Conservation (phyloP, 2,797 vertebrate species). For the Vireo griseus region DNA sequence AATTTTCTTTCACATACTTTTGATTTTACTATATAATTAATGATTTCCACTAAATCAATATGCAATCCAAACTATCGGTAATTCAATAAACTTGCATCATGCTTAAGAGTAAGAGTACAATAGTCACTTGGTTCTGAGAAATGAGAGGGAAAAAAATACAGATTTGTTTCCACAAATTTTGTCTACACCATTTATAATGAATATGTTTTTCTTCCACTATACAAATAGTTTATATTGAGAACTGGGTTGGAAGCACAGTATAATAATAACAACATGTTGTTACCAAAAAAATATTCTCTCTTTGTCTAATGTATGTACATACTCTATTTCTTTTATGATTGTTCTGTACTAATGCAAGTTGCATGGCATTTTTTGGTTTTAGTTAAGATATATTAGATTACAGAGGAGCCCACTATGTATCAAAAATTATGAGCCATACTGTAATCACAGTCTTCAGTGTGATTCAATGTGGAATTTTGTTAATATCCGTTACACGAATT, state of each 20-base stretch:
- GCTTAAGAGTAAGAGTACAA: not conserved
- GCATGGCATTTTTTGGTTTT: slow-evolving; percentile 28
- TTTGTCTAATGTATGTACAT: slow-evolving; percentile 26
- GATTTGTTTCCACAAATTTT: slow-evolving; percentile 31
- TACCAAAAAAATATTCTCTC: not conserved
- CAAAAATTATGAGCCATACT: not conserved
- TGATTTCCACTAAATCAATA: not conserved
- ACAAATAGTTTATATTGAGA: slow-evolving; percentile 42
- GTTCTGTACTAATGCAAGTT: not conserved
- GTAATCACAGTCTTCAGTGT: slow-evolving; percentile 25
- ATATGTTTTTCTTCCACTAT: slow-evolving; percentile 27
- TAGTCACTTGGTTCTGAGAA: slow-evolving; percentile 45
- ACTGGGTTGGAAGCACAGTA: slow-evolving; percentile 13
- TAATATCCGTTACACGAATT: slow-evolving; percentile 14
- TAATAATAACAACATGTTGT: slow-evolving; percentile 26
- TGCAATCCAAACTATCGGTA: slow-evolving; percentile 1
- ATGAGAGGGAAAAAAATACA: slow-evolving; percentile 15
- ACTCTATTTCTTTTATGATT: slow-evolving; percentile 43
- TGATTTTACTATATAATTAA: slow-evolving; percentile 41
- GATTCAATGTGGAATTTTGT: not conserved
- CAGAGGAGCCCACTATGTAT: slow-evolving; percentile 25
- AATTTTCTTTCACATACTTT: not conserved
- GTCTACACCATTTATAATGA: slow-evolving; percentile 39
- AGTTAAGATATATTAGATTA: slow-evolving; percentile 54
- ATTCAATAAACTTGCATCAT: slow-evolving; percentile 18